phyloP scores from a whole-genome alignment of 2,113 vertebrate genomes.

The Leptobrachium ailaonicum region DNA sequence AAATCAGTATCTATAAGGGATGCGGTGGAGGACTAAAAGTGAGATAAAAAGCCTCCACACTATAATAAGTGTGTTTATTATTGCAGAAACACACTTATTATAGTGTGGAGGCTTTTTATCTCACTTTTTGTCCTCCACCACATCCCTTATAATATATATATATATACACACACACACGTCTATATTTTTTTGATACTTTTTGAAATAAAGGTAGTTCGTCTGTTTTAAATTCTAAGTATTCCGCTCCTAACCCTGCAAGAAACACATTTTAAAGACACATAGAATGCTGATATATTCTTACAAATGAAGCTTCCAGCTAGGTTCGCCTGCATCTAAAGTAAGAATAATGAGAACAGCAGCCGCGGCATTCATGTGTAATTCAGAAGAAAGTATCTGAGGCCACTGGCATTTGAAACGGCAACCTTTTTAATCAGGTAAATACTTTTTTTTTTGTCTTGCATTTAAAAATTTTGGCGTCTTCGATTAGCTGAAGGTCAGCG shows the following conservation, averaged over 20 bases:
- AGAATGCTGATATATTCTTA: constrained; percentile 18
- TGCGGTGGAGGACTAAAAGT: too few species aligned
- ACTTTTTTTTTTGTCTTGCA: constrained; percentile 48
- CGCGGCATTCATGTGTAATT: constrained; percentile 37
- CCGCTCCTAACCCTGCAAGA: constrained; percentile 12
- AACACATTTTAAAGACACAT: constrained; percentile 42
- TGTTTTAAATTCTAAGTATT: constrained; percentile 33
- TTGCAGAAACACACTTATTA: too few species aligned
- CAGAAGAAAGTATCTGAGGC: constrained; percentile 26
- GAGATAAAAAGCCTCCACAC: too few species aligned
- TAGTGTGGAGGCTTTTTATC: too few species aligned
- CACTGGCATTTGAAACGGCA: constrained; percentile 41
- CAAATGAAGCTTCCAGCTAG: constrained; percentile 29
- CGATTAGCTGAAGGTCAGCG: constrained; percentile 53
- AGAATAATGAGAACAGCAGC: constrained; percentile 32
- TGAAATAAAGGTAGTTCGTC: constrained; percentile 23
- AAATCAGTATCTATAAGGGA: too few species aligned
- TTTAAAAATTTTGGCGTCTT: constrained; percentile 46
- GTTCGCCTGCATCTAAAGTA: constrained; percentile 37
- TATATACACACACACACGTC: too few species aligned
- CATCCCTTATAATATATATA: too few species aligned
- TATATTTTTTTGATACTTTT: background rate
- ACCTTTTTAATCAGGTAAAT: constrained; percentile 49
- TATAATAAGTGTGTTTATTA: too few species aligned
- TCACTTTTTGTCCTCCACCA: too few species aligned